These are phyloP conservation scores for Venusia cambrica DNA, from an alignment of 2,888 invertebrate genomes.

Conservation along the genomic window DNA sequence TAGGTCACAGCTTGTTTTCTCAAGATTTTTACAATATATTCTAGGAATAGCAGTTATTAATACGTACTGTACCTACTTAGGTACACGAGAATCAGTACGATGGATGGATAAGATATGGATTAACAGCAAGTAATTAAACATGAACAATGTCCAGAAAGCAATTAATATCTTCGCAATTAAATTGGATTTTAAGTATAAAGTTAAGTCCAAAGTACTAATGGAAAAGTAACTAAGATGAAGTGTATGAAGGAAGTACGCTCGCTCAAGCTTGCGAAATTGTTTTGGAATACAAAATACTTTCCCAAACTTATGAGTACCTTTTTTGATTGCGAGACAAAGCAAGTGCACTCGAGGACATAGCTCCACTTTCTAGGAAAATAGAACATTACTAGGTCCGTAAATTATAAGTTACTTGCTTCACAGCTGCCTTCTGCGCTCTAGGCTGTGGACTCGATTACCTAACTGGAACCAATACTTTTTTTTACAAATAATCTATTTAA, in stretches of 20 bases:
- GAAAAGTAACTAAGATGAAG: conserved; percentile 55
- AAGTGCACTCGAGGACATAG: no score
- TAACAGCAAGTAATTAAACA: conserved; percentile 48
- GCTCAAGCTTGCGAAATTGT: conserved; percentile 46
- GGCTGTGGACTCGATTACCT: no score
- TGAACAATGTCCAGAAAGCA: conserved; percentile 41
- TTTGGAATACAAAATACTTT: conserved; percentile 51
- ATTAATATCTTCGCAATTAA: conserved; percentile 61
- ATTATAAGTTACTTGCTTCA: no score
- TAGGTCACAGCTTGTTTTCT: conserved; percentile 27
- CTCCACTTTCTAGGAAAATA: no score
- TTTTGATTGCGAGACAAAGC: no score
- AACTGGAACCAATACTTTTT: no score
- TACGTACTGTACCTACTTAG: conserved; percentile 32
- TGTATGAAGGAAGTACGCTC: conserved; percentile 47
- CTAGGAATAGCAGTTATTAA: conserved; percentile 28
- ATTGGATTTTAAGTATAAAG: conserved; percentile 61
- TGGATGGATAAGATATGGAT: no score
- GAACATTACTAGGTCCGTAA: no score
- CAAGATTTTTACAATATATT: conserved; percentile 25
- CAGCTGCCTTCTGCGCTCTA: no score
- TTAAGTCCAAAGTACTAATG: conserved; percentile 56
- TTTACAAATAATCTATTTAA: no score
- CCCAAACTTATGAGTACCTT: no score
- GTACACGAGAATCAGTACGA: no score